Evolutionary conservation across 2,797 vertebrate genomes (phyloP).

Genomic region (Bradypus variegatus): DNA sequence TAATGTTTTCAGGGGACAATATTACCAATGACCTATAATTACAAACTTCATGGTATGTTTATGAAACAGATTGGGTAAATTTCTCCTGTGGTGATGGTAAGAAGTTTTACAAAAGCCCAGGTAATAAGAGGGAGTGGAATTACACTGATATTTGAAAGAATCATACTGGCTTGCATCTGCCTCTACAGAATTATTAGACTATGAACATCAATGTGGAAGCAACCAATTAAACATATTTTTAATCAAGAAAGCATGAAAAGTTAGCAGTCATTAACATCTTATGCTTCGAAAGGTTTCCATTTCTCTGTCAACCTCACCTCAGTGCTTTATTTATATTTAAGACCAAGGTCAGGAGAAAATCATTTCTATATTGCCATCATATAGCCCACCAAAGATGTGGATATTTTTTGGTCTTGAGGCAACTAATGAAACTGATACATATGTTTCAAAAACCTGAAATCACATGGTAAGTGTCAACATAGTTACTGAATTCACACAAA

Average conservation of each 20-base stretch:
- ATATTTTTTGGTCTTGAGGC: neutral
- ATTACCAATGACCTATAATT: neutral
- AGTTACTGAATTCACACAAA: neutral
- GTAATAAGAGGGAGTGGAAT: neutral
- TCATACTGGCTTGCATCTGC: neutral
- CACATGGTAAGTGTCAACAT: neutral
- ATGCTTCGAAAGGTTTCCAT: neutral
- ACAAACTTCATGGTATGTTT: neutral
- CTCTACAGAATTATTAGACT: neutral
- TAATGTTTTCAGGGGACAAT: neutral
- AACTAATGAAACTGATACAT: neutral
- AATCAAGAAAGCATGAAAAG: neutral
- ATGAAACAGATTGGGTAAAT: neutral
- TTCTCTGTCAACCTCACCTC: neutral
- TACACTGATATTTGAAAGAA: neutral
- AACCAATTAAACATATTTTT: neutral
- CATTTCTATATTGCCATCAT: neutral
- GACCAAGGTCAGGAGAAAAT: neutral
- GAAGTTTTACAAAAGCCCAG: neutral
- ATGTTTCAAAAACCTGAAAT: neutral
- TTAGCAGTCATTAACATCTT: neutral
- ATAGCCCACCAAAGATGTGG: neutral
- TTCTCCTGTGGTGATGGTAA: neutral
- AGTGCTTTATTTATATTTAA: neutral
- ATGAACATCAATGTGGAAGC: neutral